phyloP scores from a whole-genome alignment of 2,888 invertebrate genomes.

The Oxytorus armatus region DNA sequence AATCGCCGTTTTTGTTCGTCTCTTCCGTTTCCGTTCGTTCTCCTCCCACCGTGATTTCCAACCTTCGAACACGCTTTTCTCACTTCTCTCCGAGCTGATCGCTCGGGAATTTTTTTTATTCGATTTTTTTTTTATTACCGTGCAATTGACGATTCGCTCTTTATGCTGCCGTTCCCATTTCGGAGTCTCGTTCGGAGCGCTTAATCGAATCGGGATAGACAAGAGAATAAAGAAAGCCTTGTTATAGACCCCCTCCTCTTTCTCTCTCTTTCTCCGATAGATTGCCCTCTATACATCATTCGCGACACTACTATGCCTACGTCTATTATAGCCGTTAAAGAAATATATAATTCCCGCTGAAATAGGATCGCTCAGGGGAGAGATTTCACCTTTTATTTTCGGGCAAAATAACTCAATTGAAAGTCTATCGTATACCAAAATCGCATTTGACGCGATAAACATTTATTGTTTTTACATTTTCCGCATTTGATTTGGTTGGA shows the following conservation, averaged over 20 bases:
- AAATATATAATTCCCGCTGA: conserved; percentile 32
- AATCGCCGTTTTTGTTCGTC: conserved; percentile 81
- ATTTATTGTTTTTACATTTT: no score
- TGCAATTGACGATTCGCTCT: conserved; percentile 60
- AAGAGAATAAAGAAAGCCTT: conserved; percentile 49
- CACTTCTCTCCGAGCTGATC: conserved; percentile 38
- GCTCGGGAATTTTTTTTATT: conserved; percentile 36
- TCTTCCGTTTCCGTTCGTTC: conserved; percentile 73
- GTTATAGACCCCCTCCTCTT: conserved; percentile 9
- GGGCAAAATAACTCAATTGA: no score
- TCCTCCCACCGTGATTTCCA: conserved; percentile 56
- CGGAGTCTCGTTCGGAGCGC: conserved; percentile 33
- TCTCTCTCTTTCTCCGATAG: conserved; percentile 36
- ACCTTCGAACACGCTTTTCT: conserved; percentile 47
- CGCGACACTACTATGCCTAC: conserved; percentile 36
- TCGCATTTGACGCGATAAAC: no score
- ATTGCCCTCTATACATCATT: conserved; percentile 41
- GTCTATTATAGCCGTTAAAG: conserved; percentile 30
- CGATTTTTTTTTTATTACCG: conserved; percentile 33
- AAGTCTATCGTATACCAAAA: no score
- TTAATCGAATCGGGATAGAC: conserved; percentile 64
- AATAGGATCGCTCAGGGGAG: not conserved
- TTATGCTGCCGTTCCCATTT: conserved; percentile 58
- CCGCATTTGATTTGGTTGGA: no score
- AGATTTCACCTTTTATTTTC: not conserved